Evolutionary conservation across 2,113 vertebrate genomes (phyloP), one percentile per base, ranked within the genome.

Genomic region (Tamias sibiricus): DNA sequence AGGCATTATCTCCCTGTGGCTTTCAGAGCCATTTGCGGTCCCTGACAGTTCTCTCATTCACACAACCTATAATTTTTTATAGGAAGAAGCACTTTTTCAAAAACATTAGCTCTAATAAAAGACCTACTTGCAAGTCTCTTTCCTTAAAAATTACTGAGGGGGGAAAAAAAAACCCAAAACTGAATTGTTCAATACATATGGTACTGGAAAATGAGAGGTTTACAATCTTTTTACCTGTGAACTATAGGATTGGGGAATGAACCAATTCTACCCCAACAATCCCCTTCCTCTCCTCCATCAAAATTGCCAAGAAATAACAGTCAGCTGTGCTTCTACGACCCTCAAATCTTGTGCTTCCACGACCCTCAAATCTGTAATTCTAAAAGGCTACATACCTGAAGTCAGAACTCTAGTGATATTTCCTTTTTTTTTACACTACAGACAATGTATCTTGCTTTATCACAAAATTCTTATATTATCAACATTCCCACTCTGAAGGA

Each of bases 61-160:
- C 52, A 87, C 44, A 96, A 90, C 94, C 87, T 95, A 77, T 81
- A 91, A 94, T 96, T 96, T 62, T 97, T 96, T 89, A 76, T 57
- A 71, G 69, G 49, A 69, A 89, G 74, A 95, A 32, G 69, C 40
- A 96, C 35, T 74, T 91, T 95, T 90, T 80, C 30, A 91, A 96
- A 96, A 97, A 87, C 44, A 97, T 84, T 94, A 91, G 52, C 49
- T 96, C 62, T 49, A 59, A 54, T 59, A 77, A 77, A 84, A 96
- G 47, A 69, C 32, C 52, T 62, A 89, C 49, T 64, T 62, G 7
- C 24, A 94, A 83, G 32, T 89, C 44, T 80, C 24, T 85, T 42
- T 59, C 26, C 54, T 95, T 90, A 84, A 97, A 87, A 94, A 91
- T 88, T 81, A 74, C 68, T 35, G n/a, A 80, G 49, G n/a, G 8